A percentile compares a stretch with the other conserved stretches of the same genome.
phyloP scores from a whole-genome alignment of 2,797 vertebrate genomes.

The Chelonia mydas region DNA sequence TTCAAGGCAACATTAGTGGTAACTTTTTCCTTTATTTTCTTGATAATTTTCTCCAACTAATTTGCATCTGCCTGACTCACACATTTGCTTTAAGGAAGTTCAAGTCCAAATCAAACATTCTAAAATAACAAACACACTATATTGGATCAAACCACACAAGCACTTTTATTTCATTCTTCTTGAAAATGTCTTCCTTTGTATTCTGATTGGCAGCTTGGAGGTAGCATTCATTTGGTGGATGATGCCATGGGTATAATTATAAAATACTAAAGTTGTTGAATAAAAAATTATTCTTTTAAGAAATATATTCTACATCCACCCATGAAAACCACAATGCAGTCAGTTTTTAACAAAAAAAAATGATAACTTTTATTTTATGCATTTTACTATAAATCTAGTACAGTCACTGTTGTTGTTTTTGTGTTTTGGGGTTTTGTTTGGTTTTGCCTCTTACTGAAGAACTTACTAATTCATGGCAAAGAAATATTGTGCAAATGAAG shows the following conservation, averaged over 20 bases:
- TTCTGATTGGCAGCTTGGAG: not conserved
- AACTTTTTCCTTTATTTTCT: constrained; percentile 64
- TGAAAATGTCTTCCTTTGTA: not conserved
- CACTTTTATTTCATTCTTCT: not conserved
- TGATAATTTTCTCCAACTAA: not conserved
- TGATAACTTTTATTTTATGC: constrained; percentile 37
- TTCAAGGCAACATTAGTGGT: constrained; percentile 96
- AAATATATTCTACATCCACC: constrained; percentile 1
- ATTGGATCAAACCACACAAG: not conserved
- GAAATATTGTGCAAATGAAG: constrained; percentile 23
- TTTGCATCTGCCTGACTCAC: not conserved
- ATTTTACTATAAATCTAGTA: constrained; percentile 21
- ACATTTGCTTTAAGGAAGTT: not conserved
- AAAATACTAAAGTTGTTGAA: not conserved
- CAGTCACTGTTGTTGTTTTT: not conserved
- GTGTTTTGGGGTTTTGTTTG: not conserved
- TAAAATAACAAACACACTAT: not conserved
- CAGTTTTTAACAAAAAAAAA: constrained; percentile 7
- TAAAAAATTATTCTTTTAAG: constrained; percentile 26
- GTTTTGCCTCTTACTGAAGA: not conserved
- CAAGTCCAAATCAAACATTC: not conserved
- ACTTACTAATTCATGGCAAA: not conserved
- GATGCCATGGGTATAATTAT: not conserved
- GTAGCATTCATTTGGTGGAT: not conserved
- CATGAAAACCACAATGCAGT: constrained; percentile 19